Percentiles rank a stretch among this genome's conserved stretches.
phyloP scores from a whole-genome alignment of 1,140 invertebrate genomes.

The Macrocentrus cingulum region DNA sequence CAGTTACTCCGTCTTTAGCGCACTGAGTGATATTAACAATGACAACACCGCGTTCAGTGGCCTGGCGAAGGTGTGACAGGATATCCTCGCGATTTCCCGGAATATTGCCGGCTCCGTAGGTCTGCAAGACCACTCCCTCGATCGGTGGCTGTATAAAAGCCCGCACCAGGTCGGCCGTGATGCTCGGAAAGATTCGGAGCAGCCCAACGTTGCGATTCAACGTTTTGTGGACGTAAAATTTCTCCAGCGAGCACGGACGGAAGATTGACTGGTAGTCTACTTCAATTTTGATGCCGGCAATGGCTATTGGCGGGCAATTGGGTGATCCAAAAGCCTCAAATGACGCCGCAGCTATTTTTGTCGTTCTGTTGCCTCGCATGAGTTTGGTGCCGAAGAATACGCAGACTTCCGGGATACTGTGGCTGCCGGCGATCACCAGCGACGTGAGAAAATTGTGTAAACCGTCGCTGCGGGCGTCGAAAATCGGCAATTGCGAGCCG shows the following conservation, averaged over 20 bases:
- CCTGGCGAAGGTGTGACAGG: constrained; percentile 71
- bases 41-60: constrained; percentile 79
- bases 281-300: constrained; percentile 69
- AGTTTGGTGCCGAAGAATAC: constrained; percentile 89
- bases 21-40: constrained; percentile 95
- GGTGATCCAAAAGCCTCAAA: constrained; percentile 91
- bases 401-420: constrained; percentile 90
- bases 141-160: constrained; percentile 84
- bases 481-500: constrained; percentile 90
- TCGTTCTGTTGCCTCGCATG: constrained; percentile 87
- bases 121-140: constrained; percentile 87
- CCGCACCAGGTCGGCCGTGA: constrained; percentile 75
- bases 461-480: constrained; percentile 87
- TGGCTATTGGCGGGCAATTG: constrained; percentile 82
- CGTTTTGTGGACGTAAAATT: constrained; percentile 76
- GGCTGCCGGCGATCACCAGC: constrained; percentile 87
- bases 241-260: constrained; percentile 69
- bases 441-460: constrained; percentile 91
- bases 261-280: constrained; percentile 82
- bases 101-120: constrained; percentile 91
- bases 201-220: constrained; percentile 85
- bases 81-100: constrained; percentile 84
- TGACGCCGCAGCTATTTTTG: constrained; percentile 78
- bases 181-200: constrained; percentile 87
- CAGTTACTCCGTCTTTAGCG: constrained; percentile 71